phyloP scores from a whole-genome alignment of 2,113 vertebrate species.

The Oriolus oriolus region DNA sequence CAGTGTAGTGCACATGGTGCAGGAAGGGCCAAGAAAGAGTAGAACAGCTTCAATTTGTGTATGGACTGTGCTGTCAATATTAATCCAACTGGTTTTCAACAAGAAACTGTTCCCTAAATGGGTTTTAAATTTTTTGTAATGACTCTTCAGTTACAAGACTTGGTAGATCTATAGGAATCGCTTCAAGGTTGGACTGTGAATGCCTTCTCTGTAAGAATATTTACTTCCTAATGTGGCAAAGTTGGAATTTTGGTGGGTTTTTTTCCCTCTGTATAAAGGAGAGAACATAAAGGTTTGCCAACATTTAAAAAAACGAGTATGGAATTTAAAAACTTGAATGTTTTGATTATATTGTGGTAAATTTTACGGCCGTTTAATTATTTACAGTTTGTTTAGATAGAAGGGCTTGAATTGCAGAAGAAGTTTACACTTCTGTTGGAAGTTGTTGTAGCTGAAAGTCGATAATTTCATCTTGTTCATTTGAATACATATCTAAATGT shows the following conservation, averaged over 20 bases:
- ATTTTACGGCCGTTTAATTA: background rate
- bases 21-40: rapidly evolving
- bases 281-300: background rate
- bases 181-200: background rate
- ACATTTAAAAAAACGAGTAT: background rate
- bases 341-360: background rate
- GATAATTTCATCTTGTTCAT: background rate
- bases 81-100: background rate
- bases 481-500: background rate
- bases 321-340: background rate
- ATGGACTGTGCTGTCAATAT: background rate
- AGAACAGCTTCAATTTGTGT: background rate
- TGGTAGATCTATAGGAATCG: background rate
- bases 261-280: background rate
- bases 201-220: background rate
- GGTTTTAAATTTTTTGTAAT: background rate
- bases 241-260: background rate
- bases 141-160: background rate
- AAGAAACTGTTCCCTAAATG: background rate
- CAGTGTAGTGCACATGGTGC: rapidly evolving
- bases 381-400: background rate
- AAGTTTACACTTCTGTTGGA: background rate
- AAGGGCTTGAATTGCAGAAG: background rate
- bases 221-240: background rate
- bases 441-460: background rate